Evolutionary conservation across 92 coral and sea anemone genomes (phyloP).

Genomic region (Ricordea florida): DNA sequence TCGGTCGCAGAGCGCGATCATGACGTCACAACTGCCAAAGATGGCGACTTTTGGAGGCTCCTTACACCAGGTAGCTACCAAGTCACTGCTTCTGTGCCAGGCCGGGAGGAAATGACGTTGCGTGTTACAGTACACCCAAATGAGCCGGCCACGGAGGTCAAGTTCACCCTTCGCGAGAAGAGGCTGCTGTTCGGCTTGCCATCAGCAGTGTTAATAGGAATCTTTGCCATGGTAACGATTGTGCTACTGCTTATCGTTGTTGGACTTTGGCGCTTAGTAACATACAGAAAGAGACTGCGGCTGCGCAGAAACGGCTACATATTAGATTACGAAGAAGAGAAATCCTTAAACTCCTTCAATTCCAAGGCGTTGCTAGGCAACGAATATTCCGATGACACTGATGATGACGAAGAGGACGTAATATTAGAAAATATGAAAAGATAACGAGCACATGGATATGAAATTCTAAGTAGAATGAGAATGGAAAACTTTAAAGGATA

Average conservation of each 20-base stretch:
- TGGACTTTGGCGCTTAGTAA: conserved; percentile 79
- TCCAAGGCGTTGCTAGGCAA: conserved; percentile 92
- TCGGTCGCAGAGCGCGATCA: conserved; percentile 76
- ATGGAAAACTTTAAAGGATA: background rate
- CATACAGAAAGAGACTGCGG: conserved; percentile 67
- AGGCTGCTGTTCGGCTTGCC: conserved; percentile 79
- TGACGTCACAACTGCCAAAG: conserved; percentile 83
- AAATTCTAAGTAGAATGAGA: background rate
- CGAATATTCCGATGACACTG: conserved; percentile 96
- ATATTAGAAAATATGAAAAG: conserved; percentile 58
- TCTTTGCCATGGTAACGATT: conserved; percentile 57
- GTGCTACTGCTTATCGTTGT: conserved; percentile 59
- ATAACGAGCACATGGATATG: background rate
- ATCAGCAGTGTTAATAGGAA: conserved; percentile 61
- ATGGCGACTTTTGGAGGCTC: conserved; percentile 98
- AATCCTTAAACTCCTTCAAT: conserved; percentile 87
- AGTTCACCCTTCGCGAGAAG: conserved; percentile 62
- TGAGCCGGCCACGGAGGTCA: conserved; percentile 69
- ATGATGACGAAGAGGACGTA: conserved; percentile 94
- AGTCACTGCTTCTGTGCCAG: conserved; percentile 82
- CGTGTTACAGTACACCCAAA: conserved; percentile 71
- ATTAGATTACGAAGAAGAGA: conserved; percentile 83
- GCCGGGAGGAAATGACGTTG: conserved; percentile 59
- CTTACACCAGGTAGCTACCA: conserved; percentile 87
- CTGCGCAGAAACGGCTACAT: conserved; percentile 83